phyloP scores from a whole-genome alignment of 2,888 invertebrate genomes.

The Macaria notata region DNA sequence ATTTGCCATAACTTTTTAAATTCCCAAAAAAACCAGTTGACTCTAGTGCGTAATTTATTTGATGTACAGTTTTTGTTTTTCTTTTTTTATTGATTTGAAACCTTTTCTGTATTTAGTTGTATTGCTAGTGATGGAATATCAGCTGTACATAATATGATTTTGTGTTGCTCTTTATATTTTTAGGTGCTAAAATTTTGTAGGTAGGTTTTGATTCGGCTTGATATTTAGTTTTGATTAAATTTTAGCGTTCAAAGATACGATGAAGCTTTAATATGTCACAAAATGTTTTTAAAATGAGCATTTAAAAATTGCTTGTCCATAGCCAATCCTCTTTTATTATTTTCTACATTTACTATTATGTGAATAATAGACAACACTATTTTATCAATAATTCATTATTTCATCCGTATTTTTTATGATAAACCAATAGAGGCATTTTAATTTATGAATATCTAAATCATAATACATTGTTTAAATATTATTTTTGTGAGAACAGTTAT shows the following conservation, averaged over 20 bases:
- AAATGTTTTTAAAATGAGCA: constrained; percentile 39
- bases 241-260: constrained; percentile 39
- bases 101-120: constrained; percentile 66
- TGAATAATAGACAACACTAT: no score
- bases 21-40: constrained; percentile 62
- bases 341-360: neutral
- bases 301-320: constrained; percentile 27
- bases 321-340: constrained; percentile 25
- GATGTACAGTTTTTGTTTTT: constrained; percentile 75
- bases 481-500: constrained; percentile 68
- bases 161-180: constrained; percentile 70
- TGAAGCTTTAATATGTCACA: constrained; percentile 67
- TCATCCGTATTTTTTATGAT: no score
- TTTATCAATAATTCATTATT: no score
- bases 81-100: constrained; percentile 61
- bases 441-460: no score
- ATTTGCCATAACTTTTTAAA: constrained; percentile 66
- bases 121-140: constrained; percentile 64
- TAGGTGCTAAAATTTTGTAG: constrained; percentile 69
- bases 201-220: constrained; percentile 21
- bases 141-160: constrained; percentile 76
- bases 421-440: no score
- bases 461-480: constrained; percentile 40
- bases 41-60: constrained; percentile 48
- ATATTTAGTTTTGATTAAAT: constrained; percentile 34